A percentile compares a stretch with the other conserved stretches of the same genome.
Conservation (phyloP, 2,888 invertebrate genomes). For the Amitus sp. region DNA sequence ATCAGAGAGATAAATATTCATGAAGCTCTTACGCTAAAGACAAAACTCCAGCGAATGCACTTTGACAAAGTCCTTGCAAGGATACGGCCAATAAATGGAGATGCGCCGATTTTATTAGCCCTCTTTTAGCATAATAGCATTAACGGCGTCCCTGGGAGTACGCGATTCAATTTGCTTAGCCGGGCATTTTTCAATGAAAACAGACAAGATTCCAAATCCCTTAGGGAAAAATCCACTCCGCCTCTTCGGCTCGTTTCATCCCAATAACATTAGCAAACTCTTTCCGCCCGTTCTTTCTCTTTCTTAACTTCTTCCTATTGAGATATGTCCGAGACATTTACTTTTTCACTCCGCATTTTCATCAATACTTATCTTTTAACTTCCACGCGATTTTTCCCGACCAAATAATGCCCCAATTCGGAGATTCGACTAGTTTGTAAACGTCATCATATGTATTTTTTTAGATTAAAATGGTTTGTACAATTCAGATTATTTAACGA, state of each 20-base stretch:
- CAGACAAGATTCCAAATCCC: constrained; percentile 48
- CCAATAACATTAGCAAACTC: constrained; percentile 61
- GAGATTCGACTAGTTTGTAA: no score
- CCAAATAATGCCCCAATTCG: neutral
- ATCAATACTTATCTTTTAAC: constrained; percentile 43
- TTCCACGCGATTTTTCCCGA: neutral
- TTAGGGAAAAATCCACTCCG: constrained; percentile 49
- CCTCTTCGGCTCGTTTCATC: constrained; percentile 54
- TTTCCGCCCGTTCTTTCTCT: constrained; percentile 59
- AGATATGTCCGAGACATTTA: constrained; percentile 28
- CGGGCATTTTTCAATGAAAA: constrained; percentile 41
- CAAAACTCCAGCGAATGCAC: constrained; percentile 6
- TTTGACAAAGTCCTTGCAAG: neutral
- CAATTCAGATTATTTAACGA: no score
- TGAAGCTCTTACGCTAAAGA: constrained; percentile 18
- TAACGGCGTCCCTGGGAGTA: constrained; percentile 41
- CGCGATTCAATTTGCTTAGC: constrained; percentile 50
- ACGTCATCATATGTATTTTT: no score
- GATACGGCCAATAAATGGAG: constrained; percentile 13
- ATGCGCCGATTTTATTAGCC: constrained; percentile 46
- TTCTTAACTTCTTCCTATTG: constrained; percentile 48
- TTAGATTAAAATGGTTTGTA: no score
- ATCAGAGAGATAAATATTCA: constrained; percentile 39
- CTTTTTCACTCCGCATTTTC: no score
- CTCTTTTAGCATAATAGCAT: constrained; percentile 51